A percentile compares a stretch with the other conserved stretches of the same genome.
These are phyloP conservation scores for Pteruthius melanotis DNA, from an alignment of 2,113 vertebrate species.

Conservation along the genomic window DNA sequence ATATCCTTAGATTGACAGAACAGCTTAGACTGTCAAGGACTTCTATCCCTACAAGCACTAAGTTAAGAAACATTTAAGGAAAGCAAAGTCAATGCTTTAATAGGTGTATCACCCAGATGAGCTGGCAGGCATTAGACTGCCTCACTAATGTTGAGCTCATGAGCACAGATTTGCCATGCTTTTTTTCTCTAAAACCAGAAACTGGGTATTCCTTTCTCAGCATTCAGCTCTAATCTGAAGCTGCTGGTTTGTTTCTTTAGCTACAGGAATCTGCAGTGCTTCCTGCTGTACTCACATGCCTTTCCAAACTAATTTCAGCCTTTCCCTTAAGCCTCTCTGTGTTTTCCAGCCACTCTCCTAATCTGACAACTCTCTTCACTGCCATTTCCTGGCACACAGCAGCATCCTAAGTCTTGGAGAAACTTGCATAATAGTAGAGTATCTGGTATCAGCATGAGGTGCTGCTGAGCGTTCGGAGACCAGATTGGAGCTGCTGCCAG, in stretches of 20 bases:
- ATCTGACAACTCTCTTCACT: background rate
- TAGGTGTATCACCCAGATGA: background rate
- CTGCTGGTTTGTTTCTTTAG: background rate
- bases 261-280: background rate
- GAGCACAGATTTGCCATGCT: background rate
- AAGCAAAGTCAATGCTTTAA: background rate
- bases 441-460: background rate
- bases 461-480: background rate
- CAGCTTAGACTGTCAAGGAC: background rate
- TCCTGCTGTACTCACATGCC: background rate
- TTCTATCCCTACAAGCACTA: background rate
- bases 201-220: background rate
- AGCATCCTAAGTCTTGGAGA: background rate
- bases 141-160: background rate
- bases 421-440: background rate
- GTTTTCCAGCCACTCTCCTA: background rate
- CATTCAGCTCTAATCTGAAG: background rate
- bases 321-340: background rate
- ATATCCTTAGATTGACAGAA: background rate
- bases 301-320: background rate
- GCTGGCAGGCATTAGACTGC: background rate
- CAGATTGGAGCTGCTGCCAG: background rate
- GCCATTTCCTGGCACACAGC: background rate
- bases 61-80: background rate
- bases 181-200: background rate